Percentiles rank a stretch among this genome's conserved stretches.
phyloP scores from a whole-genome alignment of 1,140 invertebrate species.

The Drosophila bipectinata region DNA sequence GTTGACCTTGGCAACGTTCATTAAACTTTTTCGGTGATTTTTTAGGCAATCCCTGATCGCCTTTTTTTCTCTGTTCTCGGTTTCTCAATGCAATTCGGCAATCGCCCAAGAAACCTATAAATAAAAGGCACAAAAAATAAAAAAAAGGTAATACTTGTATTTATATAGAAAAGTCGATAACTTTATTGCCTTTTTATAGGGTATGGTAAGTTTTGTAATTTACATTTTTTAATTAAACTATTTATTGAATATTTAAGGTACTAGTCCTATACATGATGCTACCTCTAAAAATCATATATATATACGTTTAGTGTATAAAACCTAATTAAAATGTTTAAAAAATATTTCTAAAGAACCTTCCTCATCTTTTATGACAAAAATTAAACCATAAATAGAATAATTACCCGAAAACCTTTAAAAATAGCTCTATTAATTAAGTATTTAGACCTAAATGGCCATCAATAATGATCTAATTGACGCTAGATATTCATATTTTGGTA shows the following conservation, averaged over 20 bases:
- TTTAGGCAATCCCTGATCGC: constrained; percentile 31
- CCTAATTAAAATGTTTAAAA: no score
- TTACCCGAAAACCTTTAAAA: no score
- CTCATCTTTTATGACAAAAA: neutral
- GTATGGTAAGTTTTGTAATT: neutral
- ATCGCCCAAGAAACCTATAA: constrained; percentile 66
- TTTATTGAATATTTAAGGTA: neutral
- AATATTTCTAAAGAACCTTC: neutral
- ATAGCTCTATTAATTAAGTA: neutral
- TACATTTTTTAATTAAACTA: neutral
- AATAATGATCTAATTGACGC: neutral
- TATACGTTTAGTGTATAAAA: no score
- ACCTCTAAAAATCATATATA: neutral
- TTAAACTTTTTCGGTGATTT: constrained; percentile 39
- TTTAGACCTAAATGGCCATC: neutral
- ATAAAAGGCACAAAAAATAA: constrained; percentile 28
- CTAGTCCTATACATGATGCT: no score
- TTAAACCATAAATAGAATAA: neutral
- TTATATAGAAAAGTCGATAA: neutral
- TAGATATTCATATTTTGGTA: neutral
- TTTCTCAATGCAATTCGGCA: constrained; percentile 52
- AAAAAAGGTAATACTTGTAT: constrained; percentile 6
- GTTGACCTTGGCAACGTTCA: constrained; percentile 62
- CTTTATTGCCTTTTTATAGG: neutral
- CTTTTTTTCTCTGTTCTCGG: constrained; percentile 18